Percentiles rank a stretch among this genome's conserved stretches.
Evolutionary conservation across 2,888 invertebrate genomes (phyloP).

Genomic region (Spodoptera picta): DNA sequence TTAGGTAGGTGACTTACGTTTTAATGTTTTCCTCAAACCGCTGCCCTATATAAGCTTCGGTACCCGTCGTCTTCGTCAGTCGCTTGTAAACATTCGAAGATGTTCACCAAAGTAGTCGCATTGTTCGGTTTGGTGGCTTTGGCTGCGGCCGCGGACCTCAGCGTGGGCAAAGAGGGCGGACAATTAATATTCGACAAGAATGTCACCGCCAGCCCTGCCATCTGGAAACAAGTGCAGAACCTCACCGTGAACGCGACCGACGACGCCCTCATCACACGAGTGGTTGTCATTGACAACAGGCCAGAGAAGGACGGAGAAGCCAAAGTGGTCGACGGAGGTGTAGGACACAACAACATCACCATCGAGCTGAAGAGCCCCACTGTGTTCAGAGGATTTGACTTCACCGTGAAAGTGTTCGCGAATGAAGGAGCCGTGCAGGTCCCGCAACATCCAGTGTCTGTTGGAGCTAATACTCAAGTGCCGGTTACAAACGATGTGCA

Average conservation of each 20-base stretch:
- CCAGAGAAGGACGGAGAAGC: conserved; percentile 80
- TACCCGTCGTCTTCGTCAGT: conserved; percentile 61
- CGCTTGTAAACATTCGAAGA: conserved; percentile 59
- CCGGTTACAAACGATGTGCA: conserved; percentile 22
- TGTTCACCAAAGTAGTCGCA: conserved; percentile 61
- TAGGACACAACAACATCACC: conserved; percentile 75
- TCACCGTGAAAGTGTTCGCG: conserved; percentile 74
- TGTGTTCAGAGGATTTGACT: conserved; percentile 77
- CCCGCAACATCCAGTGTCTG: conserved; percentile 17
- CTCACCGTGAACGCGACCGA: conserved; percentile 70
- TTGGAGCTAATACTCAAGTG: conserved; percentile 22
- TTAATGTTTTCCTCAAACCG: conserved; percentile 74
- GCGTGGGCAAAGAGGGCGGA: conserved; percentile 67
- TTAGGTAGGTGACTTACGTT: conserved; percentile 65
- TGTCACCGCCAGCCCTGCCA: conserved; percentile 74
- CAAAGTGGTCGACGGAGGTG: conserved; percentile 75
- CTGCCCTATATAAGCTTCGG: conserved; percentile 70
- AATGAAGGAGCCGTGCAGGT: neutral
- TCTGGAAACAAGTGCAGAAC: conserved; percentile 74
- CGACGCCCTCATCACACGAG: conserved; percentile 71
- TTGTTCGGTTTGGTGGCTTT: conserved; percentile 63
- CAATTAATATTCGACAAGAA: conserved; percentile 73
- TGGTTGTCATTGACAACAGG: conserved; percentile 75
- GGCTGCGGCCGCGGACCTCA: conserved; percentile 69
- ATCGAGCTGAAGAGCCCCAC: conserved; percentile 81